A percentile compares a stretch with the other conserved stretches of the same genome.
Evolutionary conservation across 1,140 invertebrate genomes (phyloP).

Genomic region (Cydia splendana): DNA sequence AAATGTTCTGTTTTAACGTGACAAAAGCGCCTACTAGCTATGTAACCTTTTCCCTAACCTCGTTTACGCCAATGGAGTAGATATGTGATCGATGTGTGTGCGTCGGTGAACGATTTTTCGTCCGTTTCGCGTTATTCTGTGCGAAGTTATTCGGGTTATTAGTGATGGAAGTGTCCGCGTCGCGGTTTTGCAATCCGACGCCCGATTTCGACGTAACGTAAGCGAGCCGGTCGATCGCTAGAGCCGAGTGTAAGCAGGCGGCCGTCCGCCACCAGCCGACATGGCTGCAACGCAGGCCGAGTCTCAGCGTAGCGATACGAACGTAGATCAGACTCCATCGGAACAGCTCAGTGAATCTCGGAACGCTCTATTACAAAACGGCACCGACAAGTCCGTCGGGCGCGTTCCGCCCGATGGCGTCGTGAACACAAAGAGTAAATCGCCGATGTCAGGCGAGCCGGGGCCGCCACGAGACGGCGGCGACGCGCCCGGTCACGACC

Average conservation of each 20-base stretch:
- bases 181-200: constrained; percentile 79
- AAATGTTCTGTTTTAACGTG: constrained; percentile 76
- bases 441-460: constrained; percentile 74
- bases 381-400: constrained; percentile 79
- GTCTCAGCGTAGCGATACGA: constrained; percentile 82
- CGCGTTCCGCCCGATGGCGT: constrained; percentile 77
- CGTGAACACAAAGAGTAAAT: constrained; percentile 78
- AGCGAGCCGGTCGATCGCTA: constrained; percentile 79
- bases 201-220: constrained; percentile 80
- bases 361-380: constrained; percentile 82
- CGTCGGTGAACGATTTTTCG: constrained; percentile 82
- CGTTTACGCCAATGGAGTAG: constrained; percentile 85
- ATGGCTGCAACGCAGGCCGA: constrained; percentile 84
- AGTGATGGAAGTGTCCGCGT: constrained; percentile 80
- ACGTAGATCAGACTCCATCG: constrained; percentile 81
- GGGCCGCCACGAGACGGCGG: constrained; percentile 70
- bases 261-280: constrained; percentile 79
- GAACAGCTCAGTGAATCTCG: constrained; percentile 82
- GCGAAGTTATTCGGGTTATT: constrained; percentile 79
- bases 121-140: constrained; percentile 77
- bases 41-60: constrained; percentile 85
- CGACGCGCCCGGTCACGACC: constrained; percentile 71
- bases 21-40: constrained; percentile 79
- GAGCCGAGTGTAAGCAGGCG: constrained; percentile 78
- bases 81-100: constrained; percentile 84